Evolutionary conservation across 1,140 invertebrate genomes (phyloP).

Genomic region (Drosophila fuyamai): DNA sequence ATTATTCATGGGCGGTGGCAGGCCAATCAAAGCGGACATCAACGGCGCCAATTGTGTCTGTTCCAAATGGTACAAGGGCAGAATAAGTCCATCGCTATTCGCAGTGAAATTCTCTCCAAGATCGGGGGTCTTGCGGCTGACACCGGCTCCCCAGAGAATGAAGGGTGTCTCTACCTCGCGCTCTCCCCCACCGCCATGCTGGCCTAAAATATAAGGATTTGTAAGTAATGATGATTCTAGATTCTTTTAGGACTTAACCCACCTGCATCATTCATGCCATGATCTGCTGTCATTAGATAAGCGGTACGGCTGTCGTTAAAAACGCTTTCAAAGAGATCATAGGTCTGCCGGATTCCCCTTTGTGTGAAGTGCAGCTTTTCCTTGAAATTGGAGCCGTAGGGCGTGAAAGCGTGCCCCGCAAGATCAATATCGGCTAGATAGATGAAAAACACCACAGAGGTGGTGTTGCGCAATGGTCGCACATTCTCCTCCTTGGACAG

Average conservation of each 20-base stretch:
- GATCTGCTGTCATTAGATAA: conserved; percentile 98
- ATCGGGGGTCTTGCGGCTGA: background rate
- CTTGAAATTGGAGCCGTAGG: conserved; percentile 92
- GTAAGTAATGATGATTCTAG: background rate
- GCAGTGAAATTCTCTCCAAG: background rate
- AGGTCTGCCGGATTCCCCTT: conserved; percentile 89
- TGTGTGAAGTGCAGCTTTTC: conserved; percentile 93
- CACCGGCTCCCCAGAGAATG: conserved; percentile 29
- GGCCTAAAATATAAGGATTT: conserved; percentile 84
- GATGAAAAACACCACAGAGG: conserved; percentile 92
- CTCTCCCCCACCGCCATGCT: conserved; percentile 90
- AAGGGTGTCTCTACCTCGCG: conserved; percentile 23
- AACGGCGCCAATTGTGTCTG: conserved; percentile 25
- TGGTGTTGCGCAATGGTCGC: conserved; percentile 85
- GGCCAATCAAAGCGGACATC: conserved; percentile 76
- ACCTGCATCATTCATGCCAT: conserved; percentile 99
- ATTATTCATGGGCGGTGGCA: conserved; percentile 36
- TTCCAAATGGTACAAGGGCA: conserved; percentile 12
- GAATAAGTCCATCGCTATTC: background rate
- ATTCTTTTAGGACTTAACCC: conserved; percentile 16
- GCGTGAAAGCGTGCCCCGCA: conserved; percentile 87
- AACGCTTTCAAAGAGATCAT: conserved; percentile 89
- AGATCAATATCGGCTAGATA: conserved; percentile 97
- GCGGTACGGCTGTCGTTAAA: conserved; percentile 93
- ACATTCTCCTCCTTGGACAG: conserved; percentile 85